phyloP scores from a whole-genome alignment of 1,140 invertebrate genomes.

The Pomacea maculata region DNA sequence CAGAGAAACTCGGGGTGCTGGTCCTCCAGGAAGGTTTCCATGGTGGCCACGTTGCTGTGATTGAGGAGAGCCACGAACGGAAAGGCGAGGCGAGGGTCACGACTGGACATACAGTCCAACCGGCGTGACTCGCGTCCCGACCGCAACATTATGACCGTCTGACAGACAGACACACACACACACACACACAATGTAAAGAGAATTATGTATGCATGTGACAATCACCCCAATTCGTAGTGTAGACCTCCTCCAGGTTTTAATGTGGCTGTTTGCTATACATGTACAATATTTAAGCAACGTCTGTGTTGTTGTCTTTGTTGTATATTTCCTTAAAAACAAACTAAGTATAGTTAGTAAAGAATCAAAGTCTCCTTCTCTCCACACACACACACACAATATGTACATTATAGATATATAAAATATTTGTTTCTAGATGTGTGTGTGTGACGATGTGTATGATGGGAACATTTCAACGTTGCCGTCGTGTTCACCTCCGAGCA shows the following conservation, averaged over 20 bases:
- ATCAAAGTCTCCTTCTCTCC: not conserved
- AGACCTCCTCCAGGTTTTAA: not conserved
- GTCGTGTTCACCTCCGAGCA: slow-evolving; percentile 15
- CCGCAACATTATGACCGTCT: slow-evolving; percentile 15
- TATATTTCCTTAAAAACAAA: too few species aligned
- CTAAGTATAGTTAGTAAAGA: too few species aligned
- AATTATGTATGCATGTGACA: too few species aligned
- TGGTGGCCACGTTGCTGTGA: slow-evolving; percentile 30
- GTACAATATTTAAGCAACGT: not conserved
- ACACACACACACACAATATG: not conserved
- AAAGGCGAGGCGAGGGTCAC: slow-evolving; percentile 21
- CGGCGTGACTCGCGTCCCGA: slow-evolving; percentile 8
- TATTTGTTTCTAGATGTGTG: not conserved
- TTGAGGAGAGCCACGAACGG: slow-evolving; percentile 30
- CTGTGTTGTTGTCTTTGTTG: not conserved
- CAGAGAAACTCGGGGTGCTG: slow-evolving; percentile 24
- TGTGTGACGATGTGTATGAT: not conserved
- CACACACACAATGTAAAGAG: not conserved
- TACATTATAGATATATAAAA: not conserved
- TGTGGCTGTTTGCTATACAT: not conserved
- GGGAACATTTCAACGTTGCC: not conserved
- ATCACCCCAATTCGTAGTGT: too few species aligned
- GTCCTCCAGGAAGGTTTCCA: slow-evolving; percentile 11
- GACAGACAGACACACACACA: not conserved
- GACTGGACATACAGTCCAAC: slow-evolving; percentile 16